Base-by-base conservation (phyloP, 2,797 vertebrate genomes). In the Rhinella marina region DNA sequence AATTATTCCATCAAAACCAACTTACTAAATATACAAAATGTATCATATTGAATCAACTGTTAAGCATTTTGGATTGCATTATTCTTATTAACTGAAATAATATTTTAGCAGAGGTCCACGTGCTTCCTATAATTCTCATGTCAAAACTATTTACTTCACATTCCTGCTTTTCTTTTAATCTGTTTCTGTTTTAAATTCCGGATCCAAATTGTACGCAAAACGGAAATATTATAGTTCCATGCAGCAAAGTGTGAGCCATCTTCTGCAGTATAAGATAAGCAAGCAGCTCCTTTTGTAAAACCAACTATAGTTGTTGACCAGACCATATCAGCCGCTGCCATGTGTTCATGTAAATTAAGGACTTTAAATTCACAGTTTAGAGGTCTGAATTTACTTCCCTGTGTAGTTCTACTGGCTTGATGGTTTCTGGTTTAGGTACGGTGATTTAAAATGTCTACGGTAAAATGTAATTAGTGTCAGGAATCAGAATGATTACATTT, bases 211-310 rank as follows among this genome's bases (percentile, higher is more conserved):
- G 86, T 75, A 83, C 54, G 62, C 81, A 87, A 82, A 83, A 76
- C 57, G 70, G 27, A 66, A 87, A 83, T 82, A 83, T 76, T 66
- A 57, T 59, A 87, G 54, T 76, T 48, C 41, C 12, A 68, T 83
- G 77, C 83, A 66, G 76, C 68, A 82, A 81, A 82, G 86, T 75
- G 25, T 68, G 76, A 86, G 76, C 77, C 64, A 73, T 86, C 78
- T 57, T 72, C 85, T 86, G 85, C 78, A 66, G 70, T 72, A 56
- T 66, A 82, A 77, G 80, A 87, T 87, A 87, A 87, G 86, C 80
- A n/a, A 66, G 9, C 66, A 14, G 70, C 48, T 82, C 5, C 68
- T 72, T 87, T 82, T 87, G 79, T 87, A 75, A 87, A 62, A 87
- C 19, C 50, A 77, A 77, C 70, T 19, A 86, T 70, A 81, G 64